Percentiles rank a stretch among this genome's conserved stretches.
Conservation (phyloP, 2,113 vertebrate genomes). For the Monopterus albus region DNA sequence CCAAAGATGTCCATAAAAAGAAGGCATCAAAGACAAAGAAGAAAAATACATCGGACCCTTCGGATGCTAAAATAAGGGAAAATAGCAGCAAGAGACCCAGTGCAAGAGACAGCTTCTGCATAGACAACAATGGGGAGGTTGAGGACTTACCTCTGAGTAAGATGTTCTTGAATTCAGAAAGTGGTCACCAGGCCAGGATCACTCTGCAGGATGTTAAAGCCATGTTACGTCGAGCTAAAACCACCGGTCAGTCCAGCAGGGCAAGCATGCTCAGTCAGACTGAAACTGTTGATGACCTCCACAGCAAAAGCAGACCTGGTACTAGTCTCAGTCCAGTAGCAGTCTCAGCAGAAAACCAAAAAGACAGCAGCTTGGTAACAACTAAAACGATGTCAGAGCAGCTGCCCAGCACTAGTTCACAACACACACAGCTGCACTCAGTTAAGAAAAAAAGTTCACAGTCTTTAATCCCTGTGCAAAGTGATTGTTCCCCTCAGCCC, state of each 20-base stretch:
- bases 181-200: conserved; percentile 22
- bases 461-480: not conserved
- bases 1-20: conserved; percentile 14
- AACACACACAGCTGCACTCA: not conserved
- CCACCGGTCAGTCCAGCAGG: not conserved
- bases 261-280: conserved; percentile 4
- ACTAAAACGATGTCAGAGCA: not conserved
- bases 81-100: not conserved
- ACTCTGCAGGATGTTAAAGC: conserved; percentile 55
- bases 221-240: conserved; percentile 32
- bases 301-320: not conserved
- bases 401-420: not conserved
- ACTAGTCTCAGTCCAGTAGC: not conserved
- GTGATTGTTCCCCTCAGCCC: not conserved
- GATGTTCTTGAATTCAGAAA: conserved; percentile 2
- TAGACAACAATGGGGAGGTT: not conserved
- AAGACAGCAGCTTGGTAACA: not conserved
- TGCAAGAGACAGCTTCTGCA: not conserved
- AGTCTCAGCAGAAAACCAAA: not conserved
- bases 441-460: not conserved
- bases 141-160: conserved; percentile 9
- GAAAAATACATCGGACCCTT: not conserved
- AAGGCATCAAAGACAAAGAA: conserved; percentile 3
- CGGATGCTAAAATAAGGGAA: not conserved
- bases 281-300: not conserved